These are phyloP conservation scores for Holacanthus passer DNA, from an alignment of 2,113 vertebrate genomes.

Conservation along the genomic window DNA sequence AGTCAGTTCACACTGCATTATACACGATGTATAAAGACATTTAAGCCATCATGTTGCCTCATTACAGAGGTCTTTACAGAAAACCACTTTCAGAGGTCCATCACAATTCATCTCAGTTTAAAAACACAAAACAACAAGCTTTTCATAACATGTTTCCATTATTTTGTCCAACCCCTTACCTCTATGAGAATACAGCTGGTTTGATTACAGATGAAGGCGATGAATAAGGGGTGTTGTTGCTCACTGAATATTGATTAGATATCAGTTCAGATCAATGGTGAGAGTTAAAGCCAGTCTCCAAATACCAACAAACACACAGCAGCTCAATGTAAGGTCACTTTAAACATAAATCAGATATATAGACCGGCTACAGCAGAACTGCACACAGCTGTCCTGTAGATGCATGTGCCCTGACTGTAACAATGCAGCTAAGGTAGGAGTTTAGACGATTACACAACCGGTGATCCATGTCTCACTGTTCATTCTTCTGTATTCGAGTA, in stretches of 20 bases:
- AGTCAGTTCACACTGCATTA: conserved; percentile 5
- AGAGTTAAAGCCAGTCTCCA: conserved; percentile 34
- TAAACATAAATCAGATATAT: conserved; percentile 11
- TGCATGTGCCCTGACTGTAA: not conserved
- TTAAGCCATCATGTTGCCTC: not conserved
- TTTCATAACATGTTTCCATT: conserved; percentile 1
- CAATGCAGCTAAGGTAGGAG: too few species aligned
- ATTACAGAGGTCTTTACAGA: not conserved
- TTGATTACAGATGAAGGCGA: not conserved
- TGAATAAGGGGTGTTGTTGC: conserved; percentile 10
- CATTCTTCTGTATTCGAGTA: not conserved
- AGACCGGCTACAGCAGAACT: not conserved
- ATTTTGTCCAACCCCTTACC: not conserved
- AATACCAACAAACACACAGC: conserved; percentile 14
- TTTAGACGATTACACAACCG: not conserved
- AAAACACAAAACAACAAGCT: too few species aligned
- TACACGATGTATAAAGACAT: not conserved
- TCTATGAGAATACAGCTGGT: not conserved
- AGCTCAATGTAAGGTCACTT: conserved; percentile 11
- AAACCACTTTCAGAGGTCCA: not conserved
- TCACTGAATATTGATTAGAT: conserved; percentile 50
- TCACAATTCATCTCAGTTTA: not conserved
- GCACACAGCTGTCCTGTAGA: not conserved
- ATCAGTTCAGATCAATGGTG: conserved; percentile 37
- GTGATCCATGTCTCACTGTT: not conserved